Evolutionary conservation across 2,888 invertebrate species (phyloP).

Genomic region (Campoplex capitator): DNA sequence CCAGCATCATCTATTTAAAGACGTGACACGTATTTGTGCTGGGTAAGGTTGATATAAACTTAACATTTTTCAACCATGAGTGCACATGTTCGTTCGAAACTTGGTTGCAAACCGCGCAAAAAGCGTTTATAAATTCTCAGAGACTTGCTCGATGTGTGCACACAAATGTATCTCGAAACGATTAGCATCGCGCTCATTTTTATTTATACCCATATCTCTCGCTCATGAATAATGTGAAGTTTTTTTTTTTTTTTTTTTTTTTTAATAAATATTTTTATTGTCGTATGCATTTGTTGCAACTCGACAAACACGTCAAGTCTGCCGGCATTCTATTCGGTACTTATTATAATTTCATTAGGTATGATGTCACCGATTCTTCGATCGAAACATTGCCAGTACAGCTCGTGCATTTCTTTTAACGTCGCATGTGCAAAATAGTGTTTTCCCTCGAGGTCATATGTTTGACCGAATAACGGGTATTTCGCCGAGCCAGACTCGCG

Average conservation of each 20-base stretch:
- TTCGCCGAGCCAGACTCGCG: neutral
- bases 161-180: neutral
- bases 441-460: conserved; percentile 14
- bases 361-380: conserved; percentile 59
- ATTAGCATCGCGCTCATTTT: conserved; percentile 31
- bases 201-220: conserved; percentile 1
- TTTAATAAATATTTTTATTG: neutral
- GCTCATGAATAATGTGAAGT: neutral
- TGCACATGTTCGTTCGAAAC: conserved; percentile 34
- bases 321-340: conserved; percentile 4
- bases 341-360: conserved; percentile 52
- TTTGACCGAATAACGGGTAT: conserved; percentile 39
- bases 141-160: conserved; percentile 14
- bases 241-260: conserved; percentile 2
- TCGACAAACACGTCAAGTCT: conserved; percentile 19
- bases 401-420: conserved; percentile 19
- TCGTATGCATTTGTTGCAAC: conserved; percentile 13
- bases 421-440: conserved; percentile 31
- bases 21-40: conserved; percentile 56
- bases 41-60: conserved; percentile 58
- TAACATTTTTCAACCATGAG: conserved; percentile 61
- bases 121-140: conserved; percentile 26
- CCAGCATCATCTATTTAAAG: conserved; percentile 65
- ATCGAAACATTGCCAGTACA: conserved; percentile 40
- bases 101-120: conserved; percentile 51